Evolutionary conservation across 2,113 vertebrate species (phyloP).

Genomic region (Campylorhamphus procurvoides): DNA sequence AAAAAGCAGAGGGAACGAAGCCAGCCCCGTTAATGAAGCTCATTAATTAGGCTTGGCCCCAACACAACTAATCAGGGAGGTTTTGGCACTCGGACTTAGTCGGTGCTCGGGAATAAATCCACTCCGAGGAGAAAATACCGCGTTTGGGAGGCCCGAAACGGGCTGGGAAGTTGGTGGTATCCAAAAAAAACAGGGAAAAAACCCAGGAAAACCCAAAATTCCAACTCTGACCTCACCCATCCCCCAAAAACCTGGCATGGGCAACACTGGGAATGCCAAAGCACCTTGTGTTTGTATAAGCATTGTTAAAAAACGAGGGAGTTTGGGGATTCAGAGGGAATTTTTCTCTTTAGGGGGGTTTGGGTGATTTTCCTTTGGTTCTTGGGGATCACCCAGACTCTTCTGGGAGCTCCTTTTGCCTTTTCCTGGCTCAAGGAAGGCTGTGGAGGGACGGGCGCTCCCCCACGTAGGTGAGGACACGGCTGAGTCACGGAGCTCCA

Average conservation of each 20-base stretch:
- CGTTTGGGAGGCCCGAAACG: fast-evolving
- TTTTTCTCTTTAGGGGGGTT: no score
- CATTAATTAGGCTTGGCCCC: slow-evolving; percentile 62
- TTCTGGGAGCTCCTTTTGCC: neutral
- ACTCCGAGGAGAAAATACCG: fast-evolving
- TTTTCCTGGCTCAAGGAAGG: neutral
- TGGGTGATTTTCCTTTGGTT: neutral
- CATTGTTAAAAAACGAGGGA: fast-evolving
- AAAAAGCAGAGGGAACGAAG: slow-evolving; percentile 38
- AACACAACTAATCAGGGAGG: slow-evolving; percentile 12
- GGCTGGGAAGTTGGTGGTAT: neutral
- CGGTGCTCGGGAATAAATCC: neutral
- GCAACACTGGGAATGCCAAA: fast-evolving
- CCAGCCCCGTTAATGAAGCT: slow-evolving; percentile 16
- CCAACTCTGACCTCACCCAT: neutral
- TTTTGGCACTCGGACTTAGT: neutral
- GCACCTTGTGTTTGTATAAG: neutral
- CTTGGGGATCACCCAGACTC: fast-evolving
- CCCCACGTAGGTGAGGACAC: neutral
- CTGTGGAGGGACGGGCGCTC: neutral
- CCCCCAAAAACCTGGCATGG: fast-evolving
- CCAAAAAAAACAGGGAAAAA: neutral
- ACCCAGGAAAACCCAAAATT: fast-evolving
- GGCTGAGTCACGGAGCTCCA: neutral
- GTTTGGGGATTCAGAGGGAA: no score